Evolutionary conservation across 2,113 vertebrate species (phyloP), one percentile per base, ranked within the genome.

Genomic region (Xyliphius kryptos): DNA sequence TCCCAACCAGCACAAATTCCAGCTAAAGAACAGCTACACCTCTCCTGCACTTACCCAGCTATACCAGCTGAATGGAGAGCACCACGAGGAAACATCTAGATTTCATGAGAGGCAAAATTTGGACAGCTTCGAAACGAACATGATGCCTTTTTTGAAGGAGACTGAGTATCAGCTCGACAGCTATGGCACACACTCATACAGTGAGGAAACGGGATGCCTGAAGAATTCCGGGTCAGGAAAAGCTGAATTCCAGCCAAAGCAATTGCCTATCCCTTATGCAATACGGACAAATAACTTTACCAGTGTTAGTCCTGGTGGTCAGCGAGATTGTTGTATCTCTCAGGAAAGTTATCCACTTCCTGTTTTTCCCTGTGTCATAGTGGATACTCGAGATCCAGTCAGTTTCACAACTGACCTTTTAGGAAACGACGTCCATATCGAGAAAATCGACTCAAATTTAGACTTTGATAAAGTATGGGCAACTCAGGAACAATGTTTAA

Each of bases 131-230:
- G 83, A 82, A 16, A 50, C 61, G 1, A 82, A 82, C 20, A 79
- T 77, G 17, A 65, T 71, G 7, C 61, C 72, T 1, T 77, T 75
- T 5, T 86, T 83, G 85, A 75, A 83, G 13, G 83, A 85, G 76
- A 81, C 80, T 2, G 76, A 80, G 67, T 78, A 68, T 56, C 73
- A 76, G 1, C 63, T 87, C 63, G 84, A 88, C 56, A 86, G 74
- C 77, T 86, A 79, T 6, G 73, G 76, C 48, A 85, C 85, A 12
- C 82, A 85, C 65, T 78, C 86, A 13, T 87, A 88, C 77, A 83
- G 85, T 2, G 86, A 86, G 73, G 87, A 89, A 73, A 86, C 85
- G 0, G 86, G 87, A 0, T 84, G 85, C 56, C 76, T 88, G 66
- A 82, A 86, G 72, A 84, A 81, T 52, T 75, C 79, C 0, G 81